phyloP scores from a whole-genome alignment of 2,797 vertebrate genomes.

The Schizopygopsis pylzovi region DNA sequence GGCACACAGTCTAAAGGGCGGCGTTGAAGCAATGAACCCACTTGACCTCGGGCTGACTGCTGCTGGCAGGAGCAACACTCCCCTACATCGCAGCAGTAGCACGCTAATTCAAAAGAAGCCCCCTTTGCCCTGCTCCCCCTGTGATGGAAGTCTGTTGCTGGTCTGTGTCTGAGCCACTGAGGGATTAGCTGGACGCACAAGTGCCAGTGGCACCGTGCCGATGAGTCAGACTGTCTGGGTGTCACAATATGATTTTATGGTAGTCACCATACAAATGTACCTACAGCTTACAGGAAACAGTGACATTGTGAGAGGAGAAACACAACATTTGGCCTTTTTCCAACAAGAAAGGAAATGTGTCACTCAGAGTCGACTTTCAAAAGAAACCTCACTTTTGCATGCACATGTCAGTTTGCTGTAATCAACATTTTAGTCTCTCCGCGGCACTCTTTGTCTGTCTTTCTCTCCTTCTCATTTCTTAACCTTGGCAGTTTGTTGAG shows the following conservation, averaged over 20 bases:
- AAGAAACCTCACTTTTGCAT: not conserved
- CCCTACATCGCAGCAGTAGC: not conserved
- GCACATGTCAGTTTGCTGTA: not conserved
- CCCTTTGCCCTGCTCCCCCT: not conserved
- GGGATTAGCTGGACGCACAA: conserved; percentile 58
- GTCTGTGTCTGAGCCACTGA: conserved; percentile 58
- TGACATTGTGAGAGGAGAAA: not conserved
- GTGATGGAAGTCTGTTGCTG: conserved; percentile 42
- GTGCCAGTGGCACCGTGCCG: not conserved
- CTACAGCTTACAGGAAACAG: conserved; percentile 41
- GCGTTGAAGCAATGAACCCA: conserved; percentile 43
- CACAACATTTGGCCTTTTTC: conserved; percentile 14
- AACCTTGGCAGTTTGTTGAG: conserved; percentile 4
- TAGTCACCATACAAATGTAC: conserved; percentile 56
- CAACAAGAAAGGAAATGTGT: conserved; percentile 34
- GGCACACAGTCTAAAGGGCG: conserved; percentile 23
- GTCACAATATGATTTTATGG: conserved; percentile 58
- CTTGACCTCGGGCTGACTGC: conserved; percentile 45
- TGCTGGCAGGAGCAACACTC: conserved; percentile 3
- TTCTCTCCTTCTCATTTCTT: not conserved
- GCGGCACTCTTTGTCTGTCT: not conserved
- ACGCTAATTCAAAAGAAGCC: conserved; percentile 28
- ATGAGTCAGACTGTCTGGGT: conserved; percentile 58
- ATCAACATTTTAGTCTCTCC: not conserved
- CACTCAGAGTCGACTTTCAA: not conserved